Percentiles rank a stretch among this genome's conserved stretches.
phyloP scores from a whole-genome alignment of 2,797 vertebrate genomes.

The Scyliorhinus canicula region DNA sequence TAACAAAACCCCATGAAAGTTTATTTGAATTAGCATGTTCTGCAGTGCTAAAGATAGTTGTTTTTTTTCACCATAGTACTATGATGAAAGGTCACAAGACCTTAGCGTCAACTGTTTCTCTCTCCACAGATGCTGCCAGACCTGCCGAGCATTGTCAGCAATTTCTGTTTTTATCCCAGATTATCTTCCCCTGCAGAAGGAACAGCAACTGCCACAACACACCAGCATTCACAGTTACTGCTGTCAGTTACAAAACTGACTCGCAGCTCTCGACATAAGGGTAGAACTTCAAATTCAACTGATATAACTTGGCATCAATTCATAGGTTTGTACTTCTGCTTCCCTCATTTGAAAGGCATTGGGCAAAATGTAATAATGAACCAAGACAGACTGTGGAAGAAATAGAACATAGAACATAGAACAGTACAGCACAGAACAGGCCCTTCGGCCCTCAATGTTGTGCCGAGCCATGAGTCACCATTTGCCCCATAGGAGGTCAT shows the following conservation, averaged over 20 bases:
- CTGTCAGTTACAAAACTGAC: not conserved
- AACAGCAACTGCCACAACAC: not conserved
- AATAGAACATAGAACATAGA: too few species aligned
- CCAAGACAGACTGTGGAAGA: not conserved
- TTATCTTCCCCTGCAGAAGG: not conserved
- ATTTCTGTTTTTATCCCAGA: not conserved
- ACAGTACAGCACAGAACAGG: too few species aligned
- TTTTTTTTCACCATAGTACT: not conserved
- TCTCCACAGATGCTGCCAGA: not conserved
- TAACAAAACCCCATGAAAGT: not conserved
- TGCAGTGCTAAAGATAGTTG: not conserved
- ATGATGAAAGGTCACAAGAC: not conserved
- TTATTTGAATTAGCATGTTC: not conserved
- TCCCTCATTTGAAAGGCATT: not conserved
- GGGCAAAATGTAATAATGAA: not conserved
- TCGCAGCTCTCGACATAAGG: not conserved
- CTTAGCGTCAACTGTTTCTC: not conserved
- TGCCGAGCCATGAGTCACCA: too few species aligned
- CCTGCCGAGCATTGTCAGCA: not conserved
- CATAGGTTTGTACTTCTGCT: not conserved
- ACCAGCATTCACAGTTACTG: constrained; percentile 8
- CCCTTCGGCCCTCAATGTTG: too few species aligned
- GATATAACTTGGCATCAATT: not conserved
- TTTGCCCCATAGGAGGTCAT: not conserved
- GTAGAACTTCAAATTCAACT: constrained; percentile 3